Percentiles rank a stretch among this genome's conserved stretches.
Evolutionary conservation across 1,140 invertebrate genomes (phyloP).

Genomic region (Cydia splendana): DNA sequence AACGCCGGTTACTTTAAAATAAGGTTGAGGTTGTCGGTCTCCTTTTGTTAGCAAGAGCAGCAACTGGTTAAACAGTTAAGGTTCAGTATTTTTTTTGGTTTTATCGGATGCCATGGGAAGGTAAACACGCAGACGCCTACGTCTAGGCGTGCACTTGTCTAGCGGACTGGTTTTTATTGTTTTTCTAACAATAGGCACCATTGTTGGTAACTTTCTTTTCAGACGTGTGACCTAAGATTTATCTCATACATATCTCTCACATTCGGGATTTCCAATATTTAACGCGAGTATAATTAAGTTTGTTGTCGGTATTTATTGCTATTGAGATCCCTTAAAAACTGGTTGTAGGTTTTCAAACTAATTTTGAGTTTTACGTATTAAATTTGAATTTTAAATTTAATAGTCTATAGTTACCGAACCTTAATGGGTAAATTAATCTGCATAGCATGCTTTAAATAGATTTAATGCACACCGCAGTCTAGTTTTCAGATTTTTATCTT

Average conservation of each 20-base stretch:
- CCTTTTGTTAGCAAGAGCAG: constrained; percentile 44
- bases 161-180: constrained; percentile 19
- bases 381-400: not conserved
- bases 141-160: constrained; percentile 19
- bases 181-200: not conserved
- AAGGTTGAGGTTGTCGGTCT: constrained; percentile 35
- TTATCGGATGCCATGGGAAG: constrained; percentile 42
- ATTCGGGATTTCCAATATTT: not conserved
- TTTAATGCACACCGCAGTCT: not conserved
- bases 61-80: constrained; percentile 50
- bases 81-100: constrained; percentile 38
- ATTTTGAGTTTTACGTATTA: too few relatives aligned
- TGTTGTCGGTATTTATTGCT: too few relatives aligned
- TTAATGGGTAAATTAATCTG: not conserved
- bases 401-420: not conserved
- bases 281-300: not conserved
- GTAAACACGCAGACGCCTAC: constrained; percentile 43
- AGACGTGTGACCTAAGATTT: constrained; percentile 2
- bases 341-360: too few relatives aligned
- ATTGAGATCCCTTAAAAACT: too few relatives aligned
- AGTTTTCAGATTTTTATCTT: constrained; percentile 4
- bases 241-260: not conserved
- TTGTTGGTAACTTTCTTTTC: constrained; percentile 19
- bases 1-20: not conserved
- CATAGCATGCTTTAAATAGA: not conserved